phyloP scores from a whole-genome alignment of 2,113 vertebrate species.

The Sylvilagus bachmani region DNA sequence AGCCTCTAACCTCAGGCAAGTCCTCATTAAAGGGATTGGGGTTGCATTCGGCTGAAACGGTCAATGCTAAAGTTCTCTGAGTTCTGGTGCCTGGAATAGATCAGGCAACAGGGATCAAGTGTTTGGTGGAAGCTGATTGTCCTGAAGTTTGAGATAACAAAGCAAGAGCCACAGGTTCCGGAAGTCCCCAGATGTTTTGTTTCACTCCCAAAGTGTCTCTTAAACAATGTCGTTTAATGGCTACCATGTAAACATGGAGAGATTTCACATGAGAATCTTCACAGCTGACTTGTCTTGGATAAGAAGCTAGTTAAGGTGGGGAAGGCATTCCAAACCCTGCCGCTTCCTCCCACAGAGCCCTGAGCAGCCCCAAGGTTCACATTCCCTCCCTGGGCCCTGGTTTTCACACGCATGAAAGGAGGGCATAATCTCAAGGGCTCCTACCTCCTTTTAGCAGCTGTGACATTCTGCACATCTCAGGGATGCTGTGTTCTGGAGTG shows the following conservation, averaged over 20 bases:
- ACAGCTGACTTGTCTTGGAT: slow-evolving; percentile 36
- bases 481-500: too few species aligned
- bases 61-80: not conserved
- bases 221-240: slow-evolving; percentile 17
- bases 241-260: not conserved
- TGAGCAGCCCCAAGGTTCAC: fast-evolving
- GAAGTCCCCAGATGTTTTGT: slow-evolving; percentile 25
- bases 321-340: not conserved
- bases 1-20: not conserved
- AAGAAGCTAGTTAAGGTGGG: not conserved
- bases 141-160: not conserved
- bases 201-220: not conserved
- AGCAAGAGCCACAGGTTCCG: not conserved
- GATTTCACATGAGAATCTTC: not conserved
- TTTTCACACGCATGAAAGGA: not conserved
- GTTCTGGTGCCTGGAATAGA: not conserved
- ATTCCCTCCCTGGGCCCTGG: not conserved
- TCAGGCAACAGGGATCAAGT: not conserved
- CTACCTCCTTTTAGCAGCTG: not conserved
- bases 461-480: not conserved
- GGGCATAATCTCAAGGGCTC: not conserved
- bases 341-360: not conserved
- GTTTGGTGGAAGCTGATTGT: not conserved
- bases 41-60: not conserved
- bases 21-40: not conserved